These are phyloP conservation scores for Bellardia bayeri DNA, from an alignment of 2,888 invertebrate species.

Conservation along the genomic window DNA sequence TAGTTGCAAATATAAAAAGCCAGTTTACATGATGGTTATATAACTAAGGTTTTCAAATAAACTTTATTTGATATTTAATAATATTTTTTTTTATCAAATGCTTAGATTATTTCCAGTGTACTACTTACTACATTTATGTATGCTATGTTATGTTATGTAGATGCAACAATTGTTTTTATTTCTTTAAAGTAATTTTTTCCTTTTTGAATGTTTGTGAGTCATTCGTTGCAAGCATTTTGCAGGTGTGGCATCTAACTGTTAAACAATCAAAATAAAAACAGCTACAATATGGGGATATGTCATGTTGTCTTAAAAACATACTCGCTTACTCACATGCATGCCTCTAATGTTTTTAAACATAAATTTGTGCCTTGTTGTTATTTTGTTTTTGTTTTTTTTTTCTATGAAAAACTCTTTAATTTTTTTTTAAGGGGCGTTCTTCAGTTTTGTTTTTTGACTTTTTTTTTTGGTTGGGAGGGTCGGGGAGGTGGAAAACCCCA, in stretches of 20 bases:
- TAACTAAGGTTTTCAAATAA: too few species aligned
- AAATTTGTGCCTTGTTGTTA: conserved; percentile 55
- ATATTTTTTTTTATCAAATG: too few species aligned
- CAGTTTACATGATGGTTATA: too few species aligned
- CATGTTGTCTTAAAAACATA: conserved; percentile 57
- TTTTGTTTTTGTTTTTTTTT: conserved; percentile 13
- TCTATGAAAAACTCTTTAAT: conserved; percentile 37
- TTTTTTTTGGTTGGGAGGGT: neutral
- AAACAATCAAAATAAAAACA: conserved; percentile 64
- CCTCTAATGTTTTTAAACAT: conserved; percentile 21
- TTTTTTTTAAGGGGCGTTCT: conserved; percentile 64
- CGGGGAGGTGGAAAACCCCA: conserved; percentile 31
- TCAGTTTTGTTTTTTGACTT: conserved; percentile 5
- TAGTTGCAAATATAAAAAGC: too few species aligned
- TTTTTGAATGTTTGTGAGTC: conserved; percentile 50
- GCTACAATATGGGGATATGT: conserved; percentile 66
- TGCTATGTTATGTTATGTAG: neutral
- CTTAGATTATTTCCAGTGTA: conserved; percentile 1
- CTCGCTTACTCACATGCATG: neutral
- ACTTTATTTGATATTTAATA: too few species aligned
- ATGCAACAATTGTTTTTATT: conserved; percentile 54
- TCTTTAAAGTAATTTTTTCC: conserved; percentile 11
- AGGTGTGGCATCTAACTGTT: conserved; percentile 78
- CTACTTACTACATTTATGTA: neutral
- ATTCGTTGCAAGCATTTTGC: conserved; percentile 71